Percentiles rank a stretch among this genome's conserved stretches.
Evolutionary conservation across 2,888 invertebrate genomes (phyloP).

Genomic region (Imbricaverruca yamaguchii): DNA sequence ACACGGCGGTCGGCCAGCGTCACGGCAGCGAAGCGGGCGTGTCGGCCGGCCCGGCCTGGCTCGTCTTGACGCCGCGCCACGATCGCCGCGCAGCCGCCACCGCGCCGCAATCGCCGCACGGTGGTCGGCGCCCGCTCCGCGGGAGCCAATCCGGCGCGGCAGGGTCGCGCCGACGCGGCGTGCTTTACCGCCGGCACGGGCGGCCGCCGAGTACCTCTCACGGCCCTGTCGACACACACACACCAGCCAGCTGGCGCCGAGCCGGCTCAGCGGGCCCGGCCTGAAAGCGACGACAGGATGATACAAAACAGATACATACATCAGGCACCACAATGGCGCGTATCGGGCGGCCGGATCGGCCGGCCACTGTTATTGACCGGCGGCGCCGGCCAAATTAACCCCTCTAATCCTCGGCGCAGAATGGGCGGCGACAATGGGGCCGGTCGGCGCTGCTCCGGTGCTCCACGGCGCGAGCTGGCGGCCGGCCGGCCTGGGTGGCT

Average conservation of each 20-base stretch:
- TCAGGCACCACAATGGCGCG: background rate
- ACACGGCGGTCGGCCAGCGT: no score
- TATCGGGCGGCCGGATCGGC: background rate
- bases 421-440: slow-evolving; percentile 6
- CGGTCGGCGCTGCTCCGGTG: background rate
- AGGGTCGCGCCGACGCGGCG: background rate
- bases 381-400: background rate
- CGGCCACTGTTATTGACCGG: background rate
- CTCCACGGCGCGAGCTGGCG: background rate
- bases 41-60: no score
- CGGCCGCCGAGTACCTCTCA: background rate
- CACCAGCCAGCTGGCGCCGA: background rate
- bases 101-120: no score
- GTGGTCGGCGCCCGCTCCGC: no score
- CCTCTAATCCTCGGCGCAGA: background rate
- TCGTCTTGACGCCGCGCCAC: no score
- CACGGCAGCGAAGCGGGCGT: no score
- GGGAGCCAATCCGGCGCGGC: background rate
- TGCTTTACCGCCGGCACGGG: background rate
- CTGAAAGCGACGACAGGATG: slow-evolving; percentile 5
- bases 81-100: no score
- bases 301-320: slow-evolving; percentile 20
- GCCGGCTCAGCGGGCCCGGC: background rate
- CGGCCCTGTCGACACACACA: background rate
- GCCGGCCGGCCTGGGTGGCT: background rate